A percentile compares a stretch with the other conserved stretches of the same genome.
phyloP scores from a whole-genome alignment of 1,140 invertebrate genomes.

The Conopomorpha cramerella region DNA sequence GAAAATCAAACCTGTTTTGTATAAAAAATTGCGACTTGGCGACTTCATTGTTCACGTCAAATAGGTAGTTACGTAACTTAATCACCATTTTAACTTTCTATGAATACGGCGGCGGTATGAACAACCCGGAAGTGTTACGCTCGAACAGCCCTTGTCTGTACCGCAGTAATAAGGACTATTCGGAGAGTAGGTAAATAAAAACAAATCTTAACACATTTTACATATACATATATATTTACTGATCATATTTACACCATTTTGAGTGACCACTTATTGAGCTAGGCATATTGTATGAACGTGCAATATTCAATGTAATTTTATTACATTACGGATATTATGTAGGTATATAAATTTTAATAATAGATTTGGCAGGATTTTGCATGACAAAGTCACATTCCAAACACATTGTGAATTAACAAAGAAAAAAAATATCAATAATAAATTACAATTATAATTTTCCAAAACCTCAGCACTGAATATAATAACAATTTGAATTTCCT shows the following conservation, averaged over 20 bases:
- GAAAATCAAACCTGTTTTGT: no score
- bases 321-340: constrained; percentile 43
- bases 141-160: no score
- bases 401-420: constrained; percentile 21
- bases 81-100: no score
- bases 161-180: no score
- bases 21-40: no score
- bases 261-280: constrained; percentile 57
- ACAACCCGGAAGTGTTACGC: no score
- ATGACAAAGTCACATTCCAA: constrained; percentile 40
- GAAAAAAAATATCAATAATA: constrained; percentile 29
- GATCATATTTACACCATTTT: constrained; percentile 57
- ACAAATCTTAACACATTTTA: constrained; percentile 43
- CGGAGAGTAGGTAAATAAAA: constrained; percentile 9
- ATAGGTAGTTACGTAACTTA: no score
- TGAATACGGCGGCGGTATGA: no score
- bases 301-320: constrained; percentile 44
- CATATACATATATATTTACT: constrained; percentile 58
- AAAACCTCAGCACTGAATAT: no score
- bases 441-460: constrained; percentile 18
- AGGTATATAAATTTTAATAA: constrained; percentile 22
- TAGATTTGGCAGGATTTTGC: constrained; percentile 53
- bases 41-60: no score
- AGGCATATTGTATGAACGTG: constrained; percentile 54
- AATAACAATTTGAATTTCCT: constrained; percentile 31